Evolutionary conservation across 2,113 vertebrate genomes (phyloP), one percentile per base, ranked within the genome.

Genomic region (Xenopus laevis): DNA sequence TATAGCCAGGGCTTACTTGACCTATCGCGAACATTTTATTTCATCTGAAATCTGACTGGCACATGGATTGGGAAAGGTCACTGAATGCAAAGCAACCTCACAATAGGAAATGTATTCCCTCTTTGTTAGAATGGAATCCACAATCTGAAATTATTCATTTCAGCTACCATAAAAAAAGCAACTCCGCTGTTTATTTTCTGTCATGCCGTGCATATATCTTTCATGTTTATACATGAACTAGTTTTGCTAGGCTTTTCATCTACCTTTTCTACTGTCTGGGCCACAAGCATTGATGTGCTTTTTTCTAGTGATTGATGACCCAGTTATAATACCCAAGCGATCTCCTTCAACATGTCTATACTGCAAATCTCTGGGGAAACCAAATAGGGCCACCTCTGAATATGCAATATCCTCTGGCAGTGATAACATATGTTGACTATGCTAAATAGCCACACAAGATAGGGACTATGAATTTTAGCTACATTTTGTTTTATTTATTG

Each of bases 381-480:
- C 33, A 9, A 40, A 40, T 2, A 27, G 47, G 58, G 58, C 23
- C 62, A 69, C 58, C 33, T 75, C 68, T 68, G 73, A 75, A 75
- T 75, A 75, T 75, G 73, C 65, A 75, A 70, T 77, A 64, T 70
- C 66, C 74, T 64, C 68, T 75, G 69, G 67, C 44, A 70, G 23
- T 77, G 33, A 75, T 75, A 77, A 77, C 67, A 57, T 70, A 70
- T 77, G 74, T 67, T 47, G 23, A 16, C 67, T 70, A 69, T 68
- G 73, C 73, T 68, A 68, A 74, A 68, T 18, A 45, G 47, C 45
- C 17, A 53, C 21, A 52, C 20, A 8, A 52, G 7, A 33, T 16
- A 30, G 21, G 17, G 46, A 52, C 20, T 30, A 68, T 40, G 21
- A 58, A 20, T 58, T 40, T 6, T 7, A 40, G 33, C 2, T 40